Base-by-base conservation (phyloP, 2,797 vertebrate species). In the Lutjanus argentimaculatus region DNA sequence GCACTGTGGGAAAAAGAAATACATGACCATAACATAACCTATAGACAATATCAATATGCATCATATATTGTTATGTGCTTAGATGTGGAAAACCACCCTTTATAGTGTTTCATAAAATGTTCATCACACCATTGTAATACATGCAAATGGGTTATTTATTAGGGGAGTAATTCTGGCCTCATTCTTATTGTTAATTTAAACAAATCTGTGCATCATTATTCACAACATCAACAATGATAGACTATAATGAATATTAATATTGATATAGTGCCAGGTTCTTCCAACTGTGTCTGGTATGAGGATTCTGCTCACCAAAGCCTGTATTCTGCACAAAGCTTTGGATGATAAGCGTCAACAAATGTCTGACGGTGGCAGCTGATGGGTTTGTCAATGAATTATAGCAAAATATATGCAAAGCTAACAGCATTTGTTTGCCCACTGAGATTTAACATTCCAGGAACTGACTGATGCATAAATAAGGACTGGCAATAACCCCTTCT, bases 301-400 rank as follows among this genome's bases (percentile, higher is more conserved):
- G 25, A 12, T 2, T 30, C 9, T 22, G 15, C 25, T 43, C 5
- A 71, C 16, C 17, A 25, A 8, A 6, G 53, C n/a, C 21, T 77
- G 17, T 59, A 53, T 30, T 82, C 11, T 74, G 9, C 40, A 71
- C 8, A 65, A 77, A 62, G 22, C 17, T 52, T 21, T 30, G 3
- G 8, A 63, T 65, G 14, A 61, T 45, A 69, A 19, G n/a, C 30
- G 17, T 42, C n/a, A 52, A 66, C 66, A 84, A 43, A 63, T 68
- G 42, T 67, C 53, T 74, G 52, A 56, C 73, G 84, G 78, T 72
- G 52, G 59, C 73, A 85, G 78, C 65, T 81, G 75, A 58, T 36
- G 21, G 25, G 7, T 46, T 77, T 74, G 74, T 69, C 19, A 52
- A 46, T 80, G 22, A 79, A 72, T 77, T 51, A 77, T 14, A 63